Evolutionary conservation across 2,888 invertebrate genomes (phyloP), one percentile per base, ranked within the genome.

Genomic region (Amphipyra tragopoginis): DNA sequence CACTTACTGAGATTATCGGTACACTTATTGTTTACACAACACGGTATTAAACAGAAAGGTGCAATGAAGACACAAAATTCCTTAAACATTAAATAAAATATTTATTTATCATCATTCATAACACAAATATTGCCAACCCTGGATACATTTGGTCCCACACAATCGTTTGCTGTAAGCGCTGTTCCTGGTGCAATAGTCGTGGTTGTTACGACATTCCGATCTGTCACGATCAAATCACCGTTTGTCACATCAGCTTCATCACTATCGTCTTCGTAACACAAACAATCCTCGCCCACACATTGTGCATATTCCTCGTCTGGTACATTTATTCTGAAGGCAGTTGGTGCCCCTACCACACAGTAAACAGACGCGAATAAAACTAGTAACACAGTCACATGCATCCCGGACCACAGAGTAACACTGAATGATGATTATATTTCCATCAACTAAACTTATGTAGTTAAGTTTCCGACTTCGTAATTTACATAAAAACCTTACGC

Each of bases 401-500:
- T 71, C 54, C 38, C 50, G 66, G 5, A 66, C 44, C 38, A 43
- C 61, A 42, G 66, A 40, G 38, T 48, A 51, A 55, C 45, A 71
- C 42, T 50, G 45, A 70, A 38, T 71, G 57, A 66, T 42, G 52
- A 51, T 34, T 54, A 29, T 29, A 61, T 51, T 72, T 72, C 54
- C 65, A 58, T 43, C 13, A 52, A 51, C 51, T 14, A 66, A n/a
- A 39, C 66, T 57, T 72, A 61, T 3, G 65, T 65, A 55, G 34
- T n/a, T 47, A 53, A 40, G 47, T 65, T 65, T 65, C 39, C 47
- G 44, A 60, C 54, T 55, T 57, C 15, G 66, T 54, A 54, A 49
- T 66, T 72, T 51, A 53, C 55, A 65, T 65, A 52, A 45, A 64
- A 50, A 40, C 57, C 61, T 71, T 72, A 45, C 1, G 15, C 48